phyloP scores from a whole-genome alignment of 2,888 invertebrate genomes.

The Spisula subtruncata region DNA sequence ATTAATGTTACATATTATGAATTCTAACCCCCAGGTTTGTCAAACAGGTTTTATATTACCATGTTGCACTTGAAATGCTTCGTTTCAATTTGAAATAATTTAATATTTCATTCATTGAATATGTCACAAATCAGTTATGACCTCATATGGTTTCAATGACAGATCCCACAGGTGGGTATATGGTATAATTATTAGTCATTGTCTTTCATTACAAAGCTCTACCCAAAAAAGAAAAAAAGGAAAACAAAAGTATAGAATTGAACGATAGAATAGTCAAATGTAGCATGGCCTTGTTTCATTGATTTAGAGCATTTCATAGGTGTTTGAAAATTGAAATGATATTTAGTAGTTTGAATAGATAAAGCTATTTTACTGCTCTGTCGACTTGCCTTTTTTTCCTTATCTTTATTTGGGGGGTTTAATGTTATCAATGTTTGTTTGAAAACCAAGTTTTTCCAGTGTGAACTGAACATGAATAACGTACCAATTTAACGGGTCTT shows the following conservation, averaged over 20 bases:
- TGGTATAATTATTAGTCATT: no score
- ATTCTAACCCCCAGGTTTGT: no score
- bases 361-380: not conserved
- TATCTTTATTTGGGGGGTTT: slow-evolving; percentile 33
- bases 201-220: not conserved
- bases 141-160: not conserved
- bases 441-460: slow-evolving; percentile 23
- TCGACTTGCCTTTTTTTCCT: not conserved
- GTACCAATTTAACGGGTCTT: slow-evolving; percentile 33
- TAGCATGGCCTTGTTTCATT: slow-evolving; percentile 11
- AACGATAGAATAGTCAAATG: not conserved
- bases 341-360: not conserved
- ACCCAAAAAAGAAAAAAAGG: not conserved
- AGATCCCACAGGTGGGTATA: not conserved
- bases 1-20: no score
- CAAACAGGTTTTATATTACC: not conserved
- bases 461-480: slow-evolving; percentile 27
- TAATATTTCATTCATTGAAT: not conserved
- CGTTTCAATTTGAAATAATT: not conserved
- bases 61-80: not conserved
- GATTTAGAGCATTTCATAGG: not conserved
- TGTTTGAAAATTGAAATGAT: slow-evolving; percentile 20
- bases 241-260: not conserved
- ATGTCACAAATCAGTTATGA: not conserved
- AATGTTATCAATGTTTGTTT: slow-evolving; percentile 18